A percentile compares a stretch with the other conserved stretches of the same genome.
Evolutionary conservation across 2,888 invertebrate species (phyloP).

Genomic region (Gandaritis pyraliata): DNA sequence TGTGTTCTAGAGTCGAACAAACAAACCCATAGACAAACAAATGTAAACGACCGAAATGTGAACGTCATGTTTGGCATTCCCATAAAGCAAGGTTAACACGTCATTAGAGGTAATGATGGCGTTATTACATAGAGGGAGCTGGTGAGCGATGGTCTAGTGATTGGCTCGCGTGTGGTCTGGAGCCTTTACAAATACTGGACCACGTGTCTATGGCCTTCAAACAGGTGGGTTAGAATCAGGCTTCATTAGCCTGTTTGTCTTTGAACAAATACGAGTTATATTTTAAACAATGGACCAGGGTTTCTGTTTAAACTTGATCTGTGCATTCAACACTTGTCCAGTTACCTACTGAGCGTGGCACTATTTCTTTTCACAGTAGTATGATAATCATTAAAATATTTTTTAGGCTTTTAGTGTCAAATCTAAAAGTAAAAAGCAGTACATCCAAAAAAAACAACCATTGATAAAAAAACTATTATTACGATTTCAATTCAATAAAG

Average conservation of each 20-base stretch:
- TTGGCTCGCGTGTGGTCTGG: constrained; percentile 79
- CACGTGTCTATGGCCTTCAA: constrained; percentile 59
- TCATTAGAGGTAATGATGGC: constrained; percentile 84
- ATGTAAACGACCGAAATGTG: constrained; percentile 84
- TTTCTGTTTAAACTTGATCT: constrained; percentile 18
- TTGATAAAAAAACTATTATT: too few species aligned
- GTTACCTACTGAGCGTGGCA: neutral
- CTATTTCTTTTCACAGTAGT: neutral
- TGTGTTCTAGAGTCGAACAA: constrained; percentile 82
- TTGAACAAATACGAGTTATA: constrained; percentile 31
- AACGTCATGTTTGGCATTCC: constrained; percentile 84
- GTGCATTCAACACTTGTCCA: constrained; percentile 4
- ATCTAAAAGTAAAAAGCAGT: too few species aligned
- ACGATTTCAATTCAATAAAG: neutral
- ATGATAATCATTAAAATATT: neutral
- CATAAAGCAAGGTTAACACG: constrained; percentile 84
- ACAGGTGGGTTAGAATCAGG: constrained; percentile 45
- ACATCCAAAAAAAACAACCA: neutral
- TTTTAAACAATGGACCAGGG: constrained; percentile 25
- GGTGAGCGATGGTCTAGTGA: constrained; percentile 73
- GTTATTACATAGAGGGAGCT: constrained; percentile 73
- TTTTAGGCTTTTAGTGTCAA: too few species aligned
- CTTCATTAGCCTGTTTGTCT: constrained; percentile 44
- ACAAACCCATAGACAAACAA: constrained; percentile 81
- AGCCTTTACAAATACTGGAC: constrained; percentile 72